Evolutionary conservation across 2,113 vertebrate species (phyloP), one percentile per base, ranked within the genome.

Genomic region (Seriola rivoliana): DNA sequence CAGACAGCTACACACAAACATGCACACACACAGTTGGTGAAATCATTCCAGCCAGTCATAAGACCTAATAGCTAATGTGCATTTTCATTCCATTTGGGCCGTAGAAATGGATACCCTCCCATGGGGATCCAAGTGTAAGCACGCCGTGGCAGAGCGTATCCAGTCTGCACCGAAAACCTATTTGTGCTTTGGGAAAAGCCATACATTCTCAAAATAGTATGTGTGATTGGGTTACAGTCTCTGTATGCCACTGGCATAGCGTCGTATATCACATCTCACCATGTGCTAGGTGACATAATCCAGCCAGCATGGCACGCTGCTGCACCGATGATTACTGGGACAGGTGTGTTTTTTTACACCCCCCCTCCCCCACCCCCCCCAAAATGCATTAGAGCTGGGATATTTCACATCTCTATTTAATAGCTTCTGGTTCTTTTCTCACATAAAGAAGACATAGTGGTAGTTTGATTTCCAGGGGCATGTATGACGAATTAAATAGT

Each of bases 151-250:
- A 58, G 76, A 88, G 62, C 71, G 19, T 76, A 85, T 81, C 74
- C 84, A 63, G 78, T 80, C 79, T 83, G 82, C 77, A 52, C 85
- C 19, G 54, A 92, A 93, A 92, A 87, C 90, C 92, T 90, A 92
- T 93, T 93, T 93, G 90, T 85, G 91, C 84, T 84, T 82, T 66
- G 85, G 93, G 90, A 89, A 91, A 92, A 93, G 94, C 90, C 91
- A 87, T 82, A 88, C 93, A 93, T 95, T 95, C 94, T 95, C 85
- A 88, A 91, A 93, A 94, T 93, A 94, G 93, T 87, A 57, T 50
- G 78, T 80, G 75, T 90, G 92, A 95, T 96, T 93, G 89, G 92
- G 93, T 96, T 95, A 94, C 95, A 40, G 72, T 72, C 86, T 89
- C 66, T 66, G 71, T 89, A 76, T 88, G 91, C 82, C 90, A 87